phyloP scores from a whole-genome alignment of 1,140 invertebrate genomes.

The Penaeus indicus region DNA sequence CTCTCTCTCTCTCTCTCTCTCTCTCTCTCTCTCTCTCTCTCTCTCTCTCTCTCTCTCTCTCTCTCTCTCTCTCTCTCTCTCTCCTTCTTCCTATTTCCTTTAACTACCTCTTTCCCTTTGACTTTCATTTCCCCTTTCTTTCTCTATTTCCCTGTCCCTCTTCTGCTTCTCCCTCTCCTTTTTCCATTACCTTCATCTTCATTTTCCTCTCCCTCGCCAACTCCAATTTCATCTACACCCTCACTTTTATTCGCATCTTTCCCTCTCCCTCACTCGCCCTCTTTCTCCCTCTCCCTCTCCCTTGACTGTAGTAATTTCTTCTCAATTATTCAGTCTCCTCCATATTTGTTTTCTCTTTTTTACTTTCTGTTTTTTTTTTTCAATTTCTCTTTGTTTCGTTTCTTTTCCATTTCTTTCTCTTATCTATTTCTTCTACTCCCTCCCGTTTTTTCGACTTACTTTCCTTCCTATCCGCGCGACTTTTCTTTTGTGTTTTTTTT shows the following conservation, averaged over 20 bases:
- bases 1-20: background rate
- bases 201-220: too few relatives aligned
- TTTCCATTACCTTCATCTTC: too few relatives aligned
- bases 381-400: too few relatives aligned
- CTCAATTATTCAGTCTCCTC: too few relatives aligned
- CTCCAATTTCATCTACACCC: background rate
- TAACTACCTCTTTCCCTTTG: background rate
- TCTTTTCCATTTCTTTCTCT: too few relatives aligned
- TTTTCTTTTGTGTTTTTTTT: too few relatives aligned
- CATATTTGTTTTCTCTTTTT: too few relatives aligned
- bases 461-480: too few relatives aligned
- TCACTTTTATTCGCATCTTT: background rate
- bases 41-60: background rate
- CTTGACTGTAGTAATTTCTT: too few relatives aligned
- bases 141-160: background rate
- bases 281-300: background rate
- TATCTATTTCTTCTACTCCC: background rate
- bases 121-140: background rate
- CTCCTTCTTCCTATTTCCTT: too few relatives aligned
- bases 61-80: background rate
- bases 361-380: too few relatives aligned
- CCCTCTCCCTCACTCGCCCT: background rate
- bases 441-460: too few relatives aligned
- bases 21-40: background rate
- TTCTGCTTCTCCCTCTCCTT: background rate